Evolutionary conservation across 1,140 invertebrate species (phyloP).

Genomic region (Papilio polytes): DNA sequence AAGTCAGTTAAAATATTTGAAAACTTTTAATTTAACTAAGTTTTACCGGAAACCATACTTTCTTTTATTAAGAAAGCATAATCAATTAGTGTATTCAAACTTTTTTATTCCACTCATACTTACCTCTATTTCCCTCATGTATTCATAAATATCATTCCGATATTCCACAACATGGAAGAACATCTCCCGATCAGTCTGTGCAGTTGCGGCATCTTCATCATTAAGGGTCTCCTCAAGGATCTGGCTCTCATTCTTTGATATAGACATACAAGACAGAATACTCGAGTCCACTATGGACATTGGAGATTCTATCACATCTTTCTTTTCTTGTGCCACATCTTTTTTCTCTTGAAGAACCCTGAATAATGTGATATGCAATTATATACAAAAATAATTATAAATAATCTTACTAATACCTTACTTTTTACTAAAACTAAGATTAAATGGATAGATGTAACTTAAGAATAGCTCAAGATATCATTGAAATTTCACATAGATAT

Average conservation of each 20-base stretch:
- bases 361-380: not conserved
- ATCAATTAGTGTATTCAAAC: not conserved
- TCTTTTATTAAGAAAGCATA: no score
- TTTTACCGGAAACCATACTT: no score
- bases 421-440: no score
- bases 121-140: constrained; percentile 92
- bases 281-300: constrained; percentile 79
- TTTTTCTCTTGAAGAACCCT: constrained; percentile 76
- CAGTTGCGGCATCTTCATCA: constrained; percentile 73
- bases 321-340: constrained; percentile 68
- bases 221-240: constrained; percentile 59
- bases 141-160: constrained; percentile 92
- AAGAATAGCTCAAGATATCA: no score
- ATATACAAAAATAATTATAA: no score
- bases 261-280: constrained; percentile 73
- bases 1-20: no score
- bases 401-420: no score
- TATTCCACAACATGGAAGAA: constrained; percentile 91
- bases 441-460: no score
- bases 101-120: constrained; percentile 25
- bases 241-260: constrained; percentile 73
- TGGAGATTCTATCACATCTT: constrained; percentile 76
- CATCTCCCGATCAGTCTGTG: constrained; percentile 77
- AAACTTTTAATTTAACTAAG: no score
- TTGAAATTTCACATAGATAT: no score